Conservation (phyloP, 2,113 vertebrate genomes). For the Thinocorus orbignyianus region DNA sequence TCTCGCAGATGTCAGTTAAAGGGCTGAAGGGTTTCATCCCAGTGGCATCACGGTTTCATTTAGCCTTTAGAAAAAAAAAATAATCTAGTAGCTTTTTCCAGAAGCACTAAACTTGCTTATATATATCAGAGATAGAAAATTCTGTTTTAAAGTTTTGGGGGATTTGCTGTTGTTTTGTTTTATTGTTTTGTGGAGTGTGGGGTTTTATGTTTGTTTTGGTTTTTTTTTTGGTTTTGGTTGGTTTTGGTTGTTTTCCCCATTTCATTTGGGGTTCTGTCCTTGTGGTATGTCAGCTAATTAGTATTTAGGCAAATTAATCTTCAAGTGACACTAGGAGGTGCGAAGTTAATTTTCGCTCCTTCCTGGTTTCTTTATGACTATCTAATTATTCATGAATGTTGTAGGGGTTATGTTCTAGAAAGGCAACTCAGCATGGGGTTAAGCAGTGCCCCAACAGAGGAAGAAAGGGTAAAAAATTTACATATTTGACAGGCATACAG, state of each 20-base stretch:
- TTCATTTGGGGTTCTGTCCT: not conserved
- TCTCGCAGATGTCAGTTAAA: not conserved
- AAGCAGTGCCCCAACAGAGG: not conserved
- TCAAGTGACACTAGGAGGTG: conserved; percentile 20
- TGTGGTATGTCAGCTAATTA: conserved; percentile 13
- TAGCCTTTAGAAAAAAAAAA: not conserved
- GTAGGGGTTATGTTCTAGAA: conserved; percentile 8
- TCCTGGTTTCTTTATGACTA: not conserved
- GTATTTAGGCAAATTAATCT: conserved; percentile 56
- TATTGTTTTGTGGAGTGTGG: no score
- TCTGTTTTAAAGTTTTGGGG: not conserved
- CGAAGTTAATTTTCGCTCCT: conserved; percentile 23
- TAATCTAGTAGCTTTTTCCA: not conserved
- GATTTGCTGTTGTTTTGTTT: no score
- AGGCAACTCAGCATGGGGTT: not conserved
- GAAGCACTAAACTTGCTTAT: not conserved
- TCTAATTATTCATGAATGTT: conserved; percentile 44
- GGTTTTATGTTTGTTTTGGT: no score
- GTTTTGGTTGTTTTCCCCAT: not conserved
- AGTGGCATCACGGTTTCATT: not conserved
- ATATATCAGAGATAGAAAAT: not conserved
- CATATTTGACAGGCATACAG: conserved; percentile 1
- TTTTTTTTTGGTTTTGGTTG: no score
- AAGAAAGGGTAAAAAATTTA: not conserved
- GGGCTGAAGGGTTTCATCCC: not conserved